A percentile compares a stretch with the other conserved stretches of the same genome.
These are phyloP conservation scores for Copsychus sechellarum DNA, from an alignment of 2,113 vertebrate species.

Conservation along the genomic window DNA sequence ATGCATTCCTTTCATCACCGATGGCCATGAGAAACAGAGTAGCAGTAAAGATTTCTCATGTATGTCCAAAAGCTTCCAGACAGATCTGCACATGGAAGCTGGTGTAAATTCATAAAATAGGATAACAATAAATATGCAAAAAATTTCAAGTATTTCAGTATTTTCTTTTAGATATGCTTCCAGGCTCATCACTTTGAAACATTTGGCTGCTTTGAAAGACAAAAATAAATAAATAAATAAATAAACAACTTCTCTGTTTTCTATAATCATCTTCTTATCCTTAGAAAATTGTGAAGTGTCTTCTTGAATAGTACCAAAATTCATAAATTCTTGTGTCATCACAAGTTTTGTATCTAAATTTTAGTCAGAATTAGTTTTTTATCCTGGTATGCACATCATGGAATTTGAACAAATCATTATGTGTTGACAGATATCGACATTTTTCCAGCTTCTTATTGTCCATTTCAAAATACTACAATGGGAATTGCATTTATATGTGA, in stretches of 20 bases:
- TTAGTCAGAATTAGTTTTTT: not conserved
- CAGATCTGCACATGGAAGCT: not conserved
- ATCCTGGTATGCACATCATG: rapidly evolving
- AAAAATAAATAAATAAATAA: not conserved
- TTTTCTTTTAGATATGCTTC: not conserved
- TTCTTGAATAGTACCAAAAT: not conserved
- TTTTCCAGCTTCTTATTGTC: not conserved
- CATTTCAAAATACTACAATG: not conserved
- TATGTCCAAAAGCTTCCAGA: not conserved
- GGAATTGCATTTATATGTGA: not conserved
- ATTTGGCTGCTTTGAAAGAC: not conserved
- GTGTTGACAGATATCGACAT: not conserved
- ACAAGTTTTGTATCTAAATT: not conserved
- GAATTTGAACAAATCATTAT: not conserved
- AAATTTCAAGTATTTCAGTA: not conserved
- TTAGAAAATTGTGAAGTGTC: not conserved
- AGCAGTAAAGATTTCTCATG: rapidly evolving
- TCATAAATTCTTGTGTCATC: not conserved
- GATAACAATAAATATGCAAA: not conserved
- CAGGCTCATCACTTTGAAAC: not conserved
- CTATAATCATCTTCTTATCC: not conserved
- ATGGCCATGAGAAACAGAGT: not conserved
- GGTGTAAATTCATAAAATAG: not conserved
- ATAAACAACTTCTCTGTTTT: not conserved
- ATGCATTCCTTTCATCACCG: not conserved